Percentiles rank a stretch among this genome's conserved stretches.
Conservation (phyloP, 2,113 vertebrate genomes). For the Mesocricetus auratus region DNA sequence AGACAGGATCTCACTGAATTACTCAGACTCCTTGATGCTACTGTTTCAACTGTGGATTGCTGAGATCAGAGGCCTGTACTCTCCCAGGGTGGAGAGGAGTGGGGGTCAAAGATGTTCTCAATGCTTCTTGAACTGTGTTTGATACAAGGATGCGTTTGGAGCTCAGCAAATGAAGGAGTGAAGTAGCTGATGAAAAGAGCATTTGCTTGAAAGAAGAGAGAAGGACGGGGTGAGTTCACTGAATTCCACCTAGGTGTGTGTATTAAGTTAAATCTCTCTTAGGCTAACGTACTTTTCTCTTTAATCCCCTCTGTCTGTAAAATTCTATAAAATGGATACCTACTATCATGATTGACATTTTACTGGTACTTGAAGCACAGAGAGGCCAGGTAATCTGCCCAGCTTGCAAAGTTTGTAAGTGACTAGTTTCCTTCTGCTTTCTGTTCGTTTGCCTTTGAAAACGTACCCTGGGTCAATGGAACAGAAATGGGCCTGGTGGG, state of each 20-base stretch:
- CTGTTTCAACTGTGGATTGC: not conserved
- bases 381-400: not conserved
- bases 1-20: not conserved
- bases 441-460: not conserved
- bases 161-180: not conserved
- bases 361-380: not conserved
- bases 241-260: slow-evolving; percentile 10
- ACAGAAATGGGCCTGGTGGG: not conserved
- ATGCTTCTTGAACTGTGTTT: not conserved
- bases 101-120: not conserved
- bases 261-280: slow-evolving; percentile 1
- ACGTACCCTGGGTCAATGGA: not conserved
- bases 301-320: not conserved
- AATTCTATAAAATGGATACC: not conserved
- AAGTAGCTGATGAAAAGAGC: slow-evolving; percentile 17
- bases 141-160: not conserved
- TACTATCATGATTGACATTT: not conserved
- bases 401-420: not conserved
- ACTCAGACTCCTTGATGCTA: not conserved
- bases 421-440: not conserved
- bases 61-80: not conserved
- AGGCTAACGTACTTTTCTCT: not conserved
- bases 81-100: not conserved
- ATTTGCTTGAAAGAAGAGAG: slow-evolving; percentile 38
- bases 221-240: not conserved